Evolutionary conservation across 2,113 vertebrate genomes (phyloP).

Genomic region (Abramis brama): DNA sequence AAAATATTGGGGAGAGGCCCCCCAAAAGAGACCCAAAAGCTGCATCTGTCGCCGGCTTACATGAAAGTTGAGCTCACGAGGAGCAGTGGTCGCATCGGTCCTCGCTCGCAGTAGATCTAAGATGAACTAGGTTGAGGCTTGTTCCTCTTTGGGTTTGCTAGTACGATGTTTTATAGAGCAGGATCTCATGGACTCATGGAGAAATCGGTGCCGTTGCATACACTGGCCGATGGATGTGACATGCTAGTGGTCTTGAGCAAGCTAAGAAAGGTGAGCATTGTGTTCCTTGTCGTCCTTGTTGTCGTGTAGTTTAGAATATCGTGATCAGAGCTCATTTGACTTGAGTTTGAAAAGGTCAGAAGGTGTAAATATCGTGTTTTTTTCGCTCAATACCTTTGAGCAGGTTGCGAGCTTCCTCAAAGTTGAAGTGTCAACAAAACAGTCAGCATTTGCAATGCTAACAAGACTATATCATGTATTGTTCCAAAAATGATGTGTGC

Average conservation of each 20-base stretch:
- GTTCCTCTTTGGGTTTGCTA: slow-evolving; percentile 32
- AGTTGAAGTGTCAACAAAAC: slow-evolving; percentile 19
- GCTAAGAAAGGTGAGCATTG: slow-evolving; percentile 49
- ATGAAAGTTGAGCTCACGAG: slow-evolving; percentile 74
- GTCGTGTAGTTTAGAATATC: not conserved
- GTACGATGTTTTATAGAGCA: slow-evolving; percentile 27
- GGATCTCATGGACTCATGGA: slow-evolving; percentile 25
- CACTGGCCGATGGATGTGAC: slow-evolving; percentile 13
- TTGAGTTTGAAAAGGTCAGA: not conserved
- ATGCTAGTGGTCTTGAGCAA: slow-evolving; percentile 15
- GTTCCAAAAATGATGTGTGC: slow-evolving; percentile 35
- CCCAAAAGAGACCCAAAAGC: slow-evolving; percentile 69
- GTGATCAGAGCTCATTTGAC: not conserved
- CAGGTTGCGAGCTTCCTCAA: slow-evolving; percentile 7
- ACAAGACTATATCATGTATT: slow-evolving; percentile 22
- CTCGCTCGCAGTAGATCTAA: slow-evolving; percentile 26
- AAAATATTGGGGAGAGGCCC: slow-evolving; percentile 77
- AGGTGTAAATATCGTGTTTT: not conserved
- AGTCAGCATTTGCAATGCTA: slow-evolving; percentile 37
- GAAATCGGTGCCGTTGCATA: slow-evolving; percentile 10
- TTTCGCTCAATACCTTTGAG: not conserved
- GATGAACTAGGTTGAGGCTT: slow-evolving; percentile 32
- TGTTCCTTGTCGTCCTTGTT: not conserved
- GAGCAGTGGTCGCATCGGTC: slow-evolving; percentile 52
- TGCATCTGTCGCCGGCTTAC: slow-evolving; percentile 77